Conservation (phyloP, 2,113 vertebrate genomes). For the Siniperca chuatsi region DNA sequence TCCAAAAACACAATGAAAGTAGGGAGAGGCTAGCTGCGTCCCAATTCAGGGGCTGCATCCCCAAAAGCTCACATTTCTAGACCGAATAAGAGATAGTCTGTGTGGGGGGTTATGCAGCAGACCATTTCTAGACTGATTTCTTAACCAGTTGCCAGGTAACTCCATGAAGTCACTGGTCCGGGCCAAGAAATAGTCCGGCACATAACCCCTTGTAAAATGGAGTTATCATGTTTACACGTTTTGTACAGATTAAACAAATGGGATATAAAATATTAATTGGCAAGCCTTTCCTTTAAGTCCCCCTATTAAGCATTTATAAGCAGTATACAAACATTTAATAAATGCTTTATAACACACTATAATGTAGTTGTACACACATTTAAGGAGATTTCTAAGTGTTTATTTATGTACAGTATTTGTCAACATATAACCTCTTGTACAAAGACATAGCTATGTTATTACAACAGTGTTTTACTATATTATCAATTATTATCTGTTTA, state of each 20-base stretch:
- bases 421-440: not conserved
- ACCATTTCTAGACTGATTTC: not conserved
- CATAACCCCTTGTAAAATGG: not conserved
- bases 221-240: not conserved
- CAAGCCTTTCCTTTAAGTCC: not conserved
- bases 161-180: not conserved
- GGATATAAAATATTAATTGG: too few species aligned
- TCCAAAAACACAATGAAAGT: too few species aligned
- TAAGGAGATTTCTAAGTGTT: too few species aligned
- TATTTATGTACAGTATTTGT: too few species aligned
- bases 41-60: too few species aligned
- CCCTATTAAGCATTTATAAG: not conserved
- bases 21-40: too few species aligned
- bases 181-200: slow-evolving; percentile 2
- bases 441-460: not conserved
- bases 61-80: too few species aligned
- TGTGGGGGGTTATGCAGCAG: not conserved
- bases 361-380: too few species aligned
- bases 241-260: not conserved
- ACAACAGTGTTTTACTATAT: not conserved
- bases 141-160: slow-evolving; percentile 5
- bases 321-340: not conserved
- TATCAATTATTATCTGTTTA: not conserved
- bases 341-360: not conserved
- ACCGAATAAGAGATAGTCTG: too few species aligned